Evolutionary conservation across 2,888 invertebrate genomes (phyloP).

Genomic region (Xylocampa areola): DNA sequence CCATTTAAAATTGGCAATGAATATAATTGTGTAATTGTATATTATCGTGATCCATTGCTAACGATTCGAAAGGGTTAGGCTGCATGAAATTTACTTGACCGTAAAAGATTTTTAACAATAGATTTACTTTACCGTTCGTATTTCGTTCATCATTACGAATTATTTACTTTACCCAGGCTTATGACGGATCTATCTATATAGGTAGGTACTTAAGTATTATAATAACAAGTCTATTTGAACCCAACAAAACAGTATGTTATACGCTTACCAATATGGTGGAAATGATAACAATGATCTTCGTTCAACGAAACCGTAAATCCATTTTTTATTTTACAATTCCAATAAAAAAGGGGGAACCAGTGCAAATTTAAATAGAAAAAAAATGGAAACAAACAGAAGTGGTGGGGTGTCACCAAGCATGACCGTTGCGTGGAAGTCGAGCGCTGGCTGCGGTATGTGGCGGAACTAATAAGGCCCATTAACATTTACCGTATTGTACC

Average conservation of each 20-base stretch:
- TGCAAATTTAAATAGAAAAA: conserved; percentile 43
- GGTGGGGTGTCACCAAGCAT: conserved; percentile 69
- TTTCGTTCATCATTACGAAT: conserved; percentile 47
- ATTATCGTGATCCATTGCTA: conserved; percentile 56
- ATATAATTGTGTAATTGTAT: conserved; percentile 58
- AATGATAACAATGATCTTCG: too few species aligned
- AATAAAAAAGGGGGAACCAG: conserved; percentile 22
- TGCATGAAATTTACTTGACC: conserved; percentile 63
- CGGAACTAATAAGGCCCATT: conserved; percentile 84
- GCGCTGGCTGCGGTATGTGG: conserved; percentile 71
- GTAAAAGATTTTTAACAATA: conserved; percentile 59
- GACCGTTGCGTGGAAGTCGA: conserved; percentile 65
- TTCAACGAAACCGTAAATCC: neutral
- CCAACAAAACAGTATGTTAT: too few species aligned
- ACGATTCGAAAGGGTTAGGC: conserved; percentile 61
- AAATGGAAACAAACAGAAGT: conserved; percentile 62
- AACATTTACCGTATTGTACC: conserved; percentile 81
- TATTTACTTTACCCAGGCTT: conserved; percentile 32
- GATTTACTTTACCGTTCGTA: conserved; percentile 50
- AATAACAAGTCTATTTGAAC: too few species aligned
- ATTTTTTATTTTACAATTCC: conserved; percentile 23
- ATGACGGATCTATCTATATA: conserved; percentile 26
- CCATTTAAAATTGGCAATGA: conserved; percentile 59
- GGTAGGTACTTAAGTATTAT: too few species aligned
- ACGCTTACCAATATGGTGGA: too few species aligned